Base-by-base conservation (phyloP, 1,140 invertebrate genomes). In the Drosophila virilis region DNA sequence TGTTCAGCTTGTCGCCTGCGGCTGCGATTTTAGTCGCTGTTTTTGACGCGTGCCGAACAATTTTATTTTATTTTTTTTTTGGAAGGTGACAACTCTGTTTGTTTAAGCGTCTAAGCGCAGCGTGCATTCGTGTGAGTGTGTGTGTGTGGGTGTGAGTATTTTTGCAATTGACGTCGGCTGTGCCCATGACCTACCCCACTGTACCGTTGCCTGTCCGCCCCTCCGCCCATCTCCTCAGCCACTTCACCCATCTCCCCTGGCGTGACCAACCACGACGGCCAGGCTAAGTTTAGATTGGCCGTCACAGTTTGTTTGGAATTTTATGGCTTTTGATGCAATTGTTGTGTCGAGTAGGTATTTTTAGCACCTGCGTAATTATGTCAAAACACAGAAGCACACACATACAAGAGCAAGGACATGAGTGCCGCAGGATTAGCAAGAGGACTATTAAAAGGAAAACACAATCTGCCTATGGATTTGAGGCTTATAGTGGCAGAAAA, bases 21-120 rank as follows among this genome's bases (percentile, higher is more conserved):
- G 37, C 52, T 58, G 48, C 10, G 42, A 58, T 58, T 52, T 59
- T 32, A 33, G 35, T 1, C 42, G 38, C 59, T 85, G 74, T 64
- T 85, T 85, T 61, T 78, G 74, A 85, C 65, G 60, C 77, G 58
- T 37, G 9, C 7, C n/a, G 1, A 6, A n/a, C 12, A 7, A 10
- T 38, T 40, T 54, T 61, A 46, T 45, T 60, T 43, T 22, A 3
- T 22, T 59, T 54, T 58, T 45, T 70, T 75, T 33, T 15, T 10
- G 7, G 2, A 10, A 46, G 32, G 13, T 45, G 59, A 52, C 65
- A 68, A 62, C 28, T 67, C 62, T 67, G 48, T 70, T 85, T 85
- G 69, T 68, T 85, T 84, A 74, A 59, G 43, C 43, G 60, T 54
- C 33, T 65, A 84, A 80, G 61, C 80, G 62, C 77, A 33, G 72